phyloP scores from a whole-genome alignment of 2,888 invertebrate species.

The Prenolepis imparis region DNA sequence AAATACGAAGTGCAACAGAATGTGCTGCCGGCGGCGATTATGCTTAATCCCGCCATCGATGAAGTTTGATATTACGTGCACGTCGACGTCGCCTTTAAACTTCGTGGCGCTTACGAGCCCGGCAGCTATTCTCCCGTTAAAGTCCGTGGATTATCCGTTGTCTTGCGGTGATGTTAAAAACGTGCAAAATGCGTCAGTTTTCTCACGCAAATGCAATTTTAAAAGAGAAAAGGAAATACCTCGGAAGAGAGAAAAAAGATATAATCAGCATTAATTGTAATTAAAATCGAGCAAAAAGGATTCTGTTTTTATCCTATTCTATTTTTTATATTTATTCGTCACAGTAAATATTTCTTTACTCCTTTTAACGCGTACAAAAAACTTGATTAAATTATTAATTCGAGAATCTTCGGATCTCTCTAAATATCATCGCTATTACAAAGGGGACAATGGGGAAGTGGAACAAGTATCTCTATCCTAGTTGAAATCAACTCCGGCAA shows the following conservation, averaged over 20 bases:
- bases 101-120: slow-evolving; percentile 34
- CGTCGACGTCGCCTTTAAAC: slow-evolving; percentile 48
- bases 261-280: slow-evolving; percentile 2
- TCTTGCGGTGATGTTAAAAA: slow-evolving; percentile 43
- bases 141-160: slow-evolving; percentile 49
- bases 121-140: slow-evolving; percentile 50
- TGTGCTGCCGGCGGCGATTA: slow-evolving; percentile 44
- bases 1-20: slow-evolving; percentile 30
- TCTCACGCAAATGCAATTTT: slow-evolving; percentile 8
- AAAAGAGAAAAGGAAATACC: neutral
- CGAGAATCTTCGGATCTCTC: neutral
- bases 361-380: neutral
- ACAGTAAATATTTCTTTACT: neutral
- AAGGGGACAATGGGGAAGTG: neutral
- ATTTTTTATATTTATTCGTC: neutral
- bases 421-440: slow-evolving; percentile 19
- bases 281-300: neutral
- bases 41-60: slow-evolving; percentile 49
- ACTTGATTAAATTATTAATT: slow-evolving; percentile 3
- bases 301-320: neutral
- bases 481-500: slow-evolving; percentile 37
- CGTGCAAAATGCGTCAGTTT: slow-evolving; percentile 15
- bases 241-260: neutral
- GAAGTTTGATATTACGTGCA: slow-evolving; percentile 58
- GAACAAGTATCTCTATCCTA: slow-evolving; percentile 23